Evolutionary conservation across 1,140 invertebrate species (phyloP).

Genomic region (Drosophila oshimai): DNA sequence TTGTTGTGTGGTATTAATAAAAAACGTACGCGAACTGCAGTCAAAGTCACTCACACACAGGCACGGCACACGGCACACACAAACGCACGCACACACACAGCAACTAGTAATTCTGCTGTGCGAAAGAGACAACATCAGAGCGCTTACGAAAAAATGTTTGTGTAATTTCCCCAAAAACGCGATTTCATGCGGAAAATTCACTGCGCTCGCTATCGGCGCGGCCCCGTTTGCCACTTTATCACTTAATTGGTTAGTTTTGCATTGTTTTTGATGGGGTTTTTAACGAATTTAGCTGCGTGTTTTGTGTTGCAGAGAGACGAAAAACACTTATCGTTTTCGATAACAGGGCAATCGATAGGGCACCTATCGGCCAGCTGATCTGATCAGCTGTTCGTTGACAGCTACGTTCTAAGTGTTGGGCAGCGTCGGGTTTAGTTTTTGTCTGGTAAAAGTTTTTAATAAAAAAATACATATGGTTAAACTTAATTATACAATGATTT

Average conservation of each 20-base stretch:
- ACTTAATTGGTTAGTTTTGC: conserved; percentile 24
- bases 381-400: conserved; percentile 10
- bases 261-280: conserved; percentile 32
- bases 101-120: conserved; percentile 74
- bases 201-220: conserved; percentile 33
- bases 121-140: conserved; percentile 54
- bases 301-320: conserved; percentile 43
- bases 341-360: not conserved
- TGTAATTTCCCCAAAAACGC: conserved; percentile 40
- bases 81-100: conserved; percentile 63
- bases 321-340: conserved; percentile 31
- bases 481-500: no score
- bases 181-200: conserved; percentile 55
- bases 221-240: conserved; percentile 24
- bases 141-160: conserved; percentile 65
- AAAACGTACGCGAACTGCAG: conserved; percentile 68
- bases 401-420: not conserved
- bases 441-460: no score
- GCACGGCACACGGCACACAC: conserved; percentile 23
- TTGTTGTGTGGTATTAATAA: conserved; percentile 28
- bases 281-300: conserved; percentile 44
- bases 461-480: not conserved
- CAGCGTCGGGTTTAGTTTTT: not conserved
- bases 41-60: conserved; percentile 63
- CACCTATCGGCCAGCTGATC: conserved; percentile 21